A percentile compares a stretch with the other conserved stretches of the same genome.
These are phyloP conservation scores for Theocolax elegans DNA, from an alignment of 1,140 invertebrate genomes.

Conservation along the genomic window DNA sequence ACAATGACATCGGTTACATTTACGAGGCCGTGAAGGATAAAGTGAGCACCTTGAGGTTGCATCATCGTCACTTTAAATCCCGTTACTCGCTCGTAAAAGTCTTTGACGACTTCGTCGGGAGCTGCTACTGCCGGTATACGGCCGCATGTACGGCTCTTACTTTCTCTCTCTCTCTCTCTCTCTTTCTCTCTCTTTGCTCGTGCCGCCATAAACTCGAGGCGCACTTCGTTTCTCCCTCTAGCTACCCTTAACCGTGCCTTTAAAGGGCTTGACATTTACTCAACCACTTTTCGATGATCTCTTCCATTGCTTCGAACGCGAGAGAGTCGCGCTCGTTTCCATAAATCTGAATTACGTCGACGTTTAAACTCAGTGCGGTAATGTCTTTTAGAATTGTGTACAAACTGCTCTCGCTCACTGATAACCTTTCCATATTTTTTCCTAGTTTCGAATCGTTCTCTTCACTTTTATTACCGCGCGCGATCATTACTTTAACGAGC, in stretches of 20 bases:
- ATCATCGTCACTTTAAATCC: constrained; percentile 70
- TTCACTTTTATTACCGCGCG: constrained; percentile 13
- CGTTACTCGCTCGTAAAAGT: constrained; percentile 69
- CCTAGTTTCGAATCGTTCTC: background rate
- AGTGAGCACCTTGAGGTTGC: constrained; percentile 68
- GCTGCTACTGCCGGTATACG: constrained; percentile 43
- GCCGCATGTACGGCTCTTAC: constrained; percentile 21
- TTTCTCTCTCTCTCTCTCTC: background rate
- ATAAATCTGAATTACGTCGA: constrained; percentile 25
- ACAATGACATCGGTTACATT: constrained; percentile 69
- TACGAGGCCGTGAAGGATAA: constrained; percentile 67
- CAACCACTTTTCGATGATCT: constrained; percentile 60
- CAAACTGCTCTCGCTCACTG: background rate
- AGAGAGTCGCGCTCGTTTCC: constrained; percentile 21
- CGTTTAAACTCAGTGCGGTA: background rate
- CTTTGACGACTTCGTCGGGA: constrained; percentile 66
- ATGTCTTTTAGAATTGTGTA: background rate
- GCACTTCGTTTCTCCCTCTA: constrained; percentile 44
- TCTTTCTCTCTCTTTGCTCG: constrained; percentile 12
- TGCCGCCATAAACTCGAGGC: constrained; percentile 63
- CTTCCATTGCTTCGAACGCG: constrained; percentile 47
- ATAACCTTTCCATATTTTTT: background rate
- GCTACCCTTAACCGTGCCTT: constrained; percentile 50
- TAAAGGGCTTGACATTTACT: constrained; percentile 63
- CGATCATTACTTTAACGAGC: background rate